Evolutionary conservation across 2,113 vertebrate genomes (phyloP).

Genomic region (Anarhynchus alexandrinus): DNA sequence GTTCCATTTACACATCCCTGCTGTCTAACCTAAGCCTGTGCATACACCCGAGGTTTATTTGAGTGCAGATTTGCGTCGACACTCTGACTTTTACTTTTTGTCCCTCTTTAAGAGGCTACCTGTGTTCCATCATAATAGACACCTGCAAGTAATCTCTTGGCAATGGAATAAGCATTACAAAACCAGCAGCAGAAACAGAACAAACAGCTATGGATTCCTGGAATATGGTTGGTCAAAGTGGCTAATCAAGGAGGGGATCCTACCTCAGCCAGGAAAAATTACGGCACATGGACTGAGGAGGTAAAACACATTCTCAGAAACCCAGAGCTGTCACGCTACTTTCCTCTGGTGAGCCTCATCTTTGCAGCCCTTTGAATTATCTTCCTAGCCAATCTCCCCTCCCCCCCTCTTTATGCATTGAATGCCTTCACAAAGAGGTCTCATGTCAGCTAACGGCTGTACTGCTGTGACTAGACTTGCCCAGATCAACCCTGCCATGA

Average conservation of each 20-base stretch:
- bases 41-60: not conserved
- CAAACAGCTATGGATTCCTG: not conserved
- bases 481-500: not conserved
- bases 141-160: not conserved
- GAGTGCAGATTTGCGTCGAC: not conserved
- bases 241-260: not conserved
- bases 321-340: not conserved
- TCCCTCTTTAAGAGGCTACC: not conserved
- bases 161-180: not conserved
- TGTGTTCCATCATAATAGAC: not conserved
- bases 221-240: not conserved
- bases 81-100: not conserved
- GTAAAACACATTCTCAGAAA: not conserved
- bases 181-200: not conserved
- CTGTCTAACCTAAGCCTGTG: not conserved
- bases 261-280: not conserved
- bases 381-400: not conserved
- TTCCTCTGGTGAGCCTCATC: conserved; percentile 9
- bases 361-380: not conserved
- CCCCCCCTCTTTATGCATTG: not conserved
- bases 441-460: not conserved
- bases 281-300: not conserved
- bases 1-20: not conserved
- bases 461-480: not conserved
- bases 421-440: not conserved